A percentile compares a stretch with the other conserved stretches of the same genome.
Conservation (phyloP, 2,888 invertebrate species). For the Arctia plantaginis region DNA sequence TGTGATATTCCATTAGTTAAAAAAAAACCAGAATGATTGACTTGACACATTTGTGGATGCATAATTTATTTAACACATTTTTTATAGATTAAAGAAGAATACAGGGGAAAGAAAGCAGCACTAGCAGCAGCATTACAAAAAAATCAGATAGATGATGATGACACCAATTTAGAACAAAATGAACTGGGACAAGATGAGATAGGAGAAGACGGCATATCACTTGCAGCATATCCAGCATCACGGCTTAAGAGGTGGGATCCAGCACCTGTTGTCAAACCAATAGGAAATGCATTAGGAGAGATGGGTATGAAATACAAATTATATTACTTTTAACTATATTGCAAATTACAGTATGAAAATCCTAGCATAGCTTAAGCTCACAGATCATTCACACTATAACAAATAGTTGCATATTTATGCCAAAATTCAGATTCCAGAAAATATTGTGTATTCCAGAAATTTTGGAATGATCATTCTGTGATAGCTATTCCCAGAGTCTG, state of each 20-base stretch:
- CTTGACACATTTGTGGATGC: too few relatives aligned
- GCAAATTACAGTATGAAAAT: neutral
- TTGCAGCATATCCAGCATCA: constrained; percentile 71
- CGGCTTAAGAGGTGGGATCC: constrained; percentile 90
- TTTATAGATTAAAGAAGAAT: constrained; percentile 59
- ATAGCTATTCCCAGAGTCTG: too few relatives aligned
- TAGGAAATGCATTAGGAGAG: constrained; percentile 93
- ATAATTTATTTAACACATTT: neutral
- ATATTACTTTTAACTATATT: neutral
- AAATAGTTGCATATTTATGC: too few relatives aligned
- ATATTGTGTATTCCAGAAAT: too few relatives aligned
- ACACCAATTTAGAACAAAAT: constrained; percentile 75
- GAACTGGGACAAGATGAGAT: constrained; percentile 68
- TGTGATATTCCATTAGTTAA: neutral
- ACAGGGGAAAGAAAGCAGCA: constrained; percentile 79
- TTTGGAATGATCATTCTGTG: too few relatives aligned
- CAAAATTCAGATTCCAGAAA: too few relatives aligned
- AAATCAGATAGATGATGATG: constrained; percentile 67
- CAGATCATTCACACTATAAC: neutral
- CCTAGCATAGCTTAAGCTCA: neutral
- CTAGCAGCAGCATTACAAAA: constrained; percentile 76
- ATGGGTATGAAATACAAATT: constrained; percentile 88
- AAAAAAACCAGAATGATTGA: neutral
- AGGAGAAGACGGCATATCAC: constrained; percentile 70
- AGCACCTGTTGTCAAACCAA: constrained; percentile 89